phyloP scores from a whole-genome alignment of 2,797 vertebrate genomes.

The Neostethus bicornis region DNA sequence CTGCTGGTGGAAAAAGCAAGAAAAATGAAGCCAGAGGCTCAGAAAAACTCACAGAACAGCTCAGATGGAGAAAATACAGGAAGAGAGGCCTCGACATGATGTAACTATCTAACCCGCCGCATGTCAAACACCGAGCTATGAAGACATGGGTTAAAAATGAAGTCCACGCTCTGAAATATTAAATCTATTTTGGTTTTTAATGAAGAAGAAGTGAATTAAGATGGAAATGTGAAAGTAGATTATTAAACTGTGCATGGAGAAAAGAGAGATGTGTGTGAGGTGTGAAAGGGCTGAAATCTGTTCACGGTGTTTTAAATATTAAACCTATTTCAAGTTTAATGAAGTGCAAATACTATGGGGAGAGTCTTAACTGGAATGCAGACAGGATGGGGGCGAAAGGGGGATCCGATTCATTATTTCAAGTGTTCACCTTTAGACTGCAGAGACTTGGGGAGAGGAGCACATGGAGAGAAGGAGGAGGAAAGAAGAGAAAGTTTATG shows the following conservation, averaged over 20 bases:
- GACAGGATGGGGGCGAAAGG: constrained; percentile 79
- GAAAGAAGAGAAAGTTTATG: constrained; percentile 50
- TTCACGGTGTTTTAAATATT: constrained; percentile 86
- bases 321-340: constrained; percentile 87
- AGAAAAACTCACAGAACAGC: constrained; percentile 10
- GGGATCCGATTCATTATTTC: constrained; percentile 84
- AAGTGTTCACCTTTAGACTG: constrained; percentile 82
- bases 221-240: constrained; percentile 80
- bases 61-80: constrained; percentile 10
- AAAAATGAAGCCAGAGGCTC: constrained; percentile 41
- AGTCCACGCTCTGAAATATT: constrained; percentile 78
- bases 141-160: constrained; percentile 72
- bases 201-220: constrained; percentile 80
- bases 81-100: constrained; percentile 37
- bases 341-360: constrained; percentile 86
- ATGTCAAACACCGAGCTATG: constrained; percentile 43
- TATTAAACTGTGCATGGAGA: constrained; percentile 74
- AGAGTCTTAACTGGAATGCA: constrained; percentile 82
- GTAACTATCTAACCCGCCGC: constrained; percentile 45
- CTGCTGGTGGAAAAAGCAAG: constrained; percentile 51
- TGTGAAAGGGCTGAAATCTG: constrained; percentile 77
- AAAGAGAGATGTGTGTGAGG: constrained; percentile 59
- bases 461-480: constrained; percentile 25
- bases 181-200: constrained; percentile 82
- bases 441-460: constrained; percentile 72